Conservation (phyloP, 2,113 vertebrate species). For the Hydrolagus affinis region DNA sequence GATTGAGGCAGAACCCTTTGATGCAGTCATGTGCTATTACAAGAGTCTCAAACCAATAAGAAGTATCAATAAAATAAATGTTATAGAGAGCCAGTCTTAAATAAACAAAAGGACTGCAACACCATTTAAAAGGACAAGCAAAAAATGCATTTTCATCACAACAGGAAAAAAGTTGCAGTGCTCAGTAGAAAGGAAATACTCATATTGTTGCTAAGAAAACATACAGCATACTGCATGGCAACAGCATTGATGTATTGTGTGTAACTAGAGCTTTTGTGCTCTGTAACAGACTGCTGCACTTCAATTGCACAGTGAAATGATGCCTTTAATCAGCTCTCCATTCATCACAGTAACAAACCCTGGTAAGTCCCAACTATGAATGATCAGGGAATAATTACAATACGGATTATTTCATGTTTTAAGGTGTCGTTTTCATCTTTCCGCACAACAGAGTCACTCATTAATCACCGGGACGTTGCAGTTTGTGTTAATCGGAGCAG, state of each 20-base stretch:
- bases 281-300: neutral
- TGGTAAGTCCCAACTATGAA: neutral
- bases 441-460: neutral
- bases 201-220: slow-evolving; percentile 4
- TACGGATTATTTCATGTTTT: slow-evolving; percentile 14
- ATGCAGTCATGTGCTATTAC: neutral
- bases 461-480: neutral
- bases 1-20: neutral
- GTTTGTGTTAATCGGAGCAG: neutral
- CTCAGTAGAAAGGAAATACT: neutral
- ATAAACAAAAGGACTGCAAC: no score
- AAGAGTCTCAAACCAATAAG: no score
- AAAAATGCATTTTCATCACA: slow-evolving; percentile 6
- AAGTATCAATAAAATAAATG: no score
- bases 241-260: no score
- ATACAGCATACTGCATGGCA: neutral
- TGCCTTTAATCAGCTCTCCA: neutral
- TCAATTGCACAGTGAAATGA: neutral
- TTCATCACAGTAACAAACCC: neutral
- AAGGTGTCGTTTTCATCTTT: neutral
- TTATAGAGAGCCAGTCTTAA: no score
- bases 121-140: neutral
- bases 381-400: neutral
- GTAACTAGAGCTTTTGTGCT: neutral
- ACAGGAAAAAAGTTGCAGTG: no score